Evolutionary conservation across 2,888 invertebrate genomes (phyloP).

Genomic region (Macrosoma leucophasiata): DNA sequence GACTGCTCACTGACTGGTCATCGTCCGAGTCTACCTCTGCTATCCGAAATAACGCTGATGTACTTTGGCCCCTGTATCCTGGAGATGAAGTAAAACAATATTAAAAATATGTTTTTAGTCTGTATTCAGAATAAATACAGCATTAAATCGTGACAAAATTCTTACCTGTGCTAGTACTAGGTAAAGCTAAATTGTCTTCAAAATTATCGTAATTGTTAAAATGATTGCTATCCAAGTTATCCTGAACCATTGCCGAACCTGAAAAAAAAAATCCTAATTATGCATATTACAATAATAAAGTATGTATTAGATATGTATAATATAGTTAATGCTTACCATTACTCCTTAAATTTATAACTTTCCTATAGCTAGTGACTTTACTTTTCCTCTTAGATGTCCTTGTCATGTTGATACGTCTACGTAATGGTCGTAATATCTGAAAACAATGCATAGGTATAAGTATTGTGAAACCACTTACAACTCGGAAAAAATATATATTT

Average conservation of each 20-base stretch:
- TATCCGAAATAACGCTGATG: slow-evolving; percentile 63
- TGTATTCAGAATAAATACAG: not conserved
- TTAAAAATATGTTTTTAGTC: slow-evolving; percentile 3
- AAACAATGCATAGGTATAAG: slow-evolving; percentile 28
- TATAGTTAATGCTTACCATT: slow-evolving; percentile 43
- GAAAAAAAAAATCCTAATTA: slow-evolving; percentile 23
- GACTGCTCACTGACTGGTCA: slow-evolving; percentile 66
- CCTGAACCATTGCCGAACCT: slow-evolving; percentile 44
- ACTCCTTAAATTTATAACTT: slow-evolving; percentile 51
- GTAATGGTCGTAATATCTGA: slow-evolving; percentile 56
- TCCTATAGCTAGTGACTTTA: slow-evolving; percentile 58
- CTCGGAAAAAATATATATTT: no score
- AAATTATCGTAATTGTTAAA: slow-evolving; percentile 42
- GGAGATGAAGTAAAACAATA: slow-evolving; percentile 7
- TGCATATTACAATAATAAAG: no score
- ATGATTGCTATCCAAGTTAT: slow-evolving; percentile 50
- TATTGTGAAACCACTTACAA: no score
- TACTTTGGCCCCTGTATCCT: slow-evolving; percentile 67
- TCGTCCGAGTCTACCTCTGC: slow-evolving; percentile 79
- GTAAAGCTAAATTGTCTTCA: slow-evolving; percentile 73
- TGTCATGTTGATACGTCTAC: slow-evolving; percentile 58
- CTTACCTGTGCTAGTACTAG: slow-evolving; percentile 80
- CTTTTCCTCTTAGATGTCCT: slow-evolving; percentile 61
- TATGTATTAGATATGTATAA: no score
- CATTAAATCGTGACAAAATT: slow-evolving; percentile 3